Evolutionary conservation across 2,113 vertebrate species (phyloP).

Genomic region (Zootoca vivipara): DNA sequence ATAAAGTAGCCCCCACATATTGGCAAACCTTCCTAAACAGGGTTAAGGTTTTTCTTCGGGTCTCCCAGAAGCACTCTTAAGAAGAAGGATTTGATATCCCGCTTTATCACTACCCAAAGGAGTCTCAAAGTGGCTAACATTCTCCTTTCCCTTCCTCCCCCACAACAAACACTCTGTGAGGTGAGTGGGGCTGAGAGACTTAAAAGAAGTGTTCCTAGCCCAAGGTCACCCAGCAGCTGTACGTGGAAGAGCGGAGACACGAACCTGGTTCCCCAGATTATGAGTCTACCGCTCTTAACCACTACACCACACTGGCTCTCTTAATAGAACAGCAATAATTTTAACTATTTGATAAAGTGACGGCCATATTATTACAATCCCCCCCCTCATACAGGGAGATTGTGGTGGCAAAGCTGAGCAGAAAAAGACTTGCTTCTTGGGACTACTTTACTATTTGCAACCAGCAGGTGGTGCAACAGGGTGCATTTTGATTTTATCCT

Average conservation of each 20-base stretch:
- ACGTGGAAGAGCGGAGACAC: too few relatives aligned
- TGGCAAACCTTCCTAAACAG: background rate
- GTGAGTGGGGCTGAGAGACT: too few relatives aligned
- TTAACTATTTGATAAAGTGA: background rate
- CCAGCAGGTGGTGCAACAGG: constrained; percentile 42
- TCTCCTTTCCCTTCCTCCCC: too few relatives aligned
- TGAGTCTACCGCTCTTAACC: too few relatives aligned
- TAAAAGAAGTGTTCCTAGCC: too few relatives aligned
- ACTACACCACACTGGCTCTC: too few relatives aligned
- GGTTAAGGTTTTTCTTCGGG: background rate
- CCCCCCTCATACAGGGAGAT: background rate
- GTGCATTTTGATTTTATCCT: background rate
- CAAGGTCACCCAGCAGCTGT: too few relatives aligned
- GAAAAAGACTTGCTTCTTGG: background rate
- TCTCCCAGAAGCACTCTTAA: background rate
- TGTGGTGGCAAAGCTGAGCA: background rate
- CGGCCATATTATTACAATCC: background rate
- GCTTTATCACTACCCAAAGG: too few relatives aligned
- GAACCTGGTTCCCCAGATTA: too few relatives aligned
- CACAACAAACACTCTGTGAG: too few relatives aligned
- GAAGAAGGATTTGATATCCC: too few relatives aligned
- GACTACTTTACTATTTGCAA: background rate
- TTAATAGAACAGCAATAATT: background rate
- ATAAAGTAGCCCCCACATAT: background rate
- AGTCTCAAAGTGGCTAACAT: too few relatives aligned